phyloP scores from a whole-genome alignment of 2,888 invertebrate genomes.

The Drosophila silvestris region DNA sequence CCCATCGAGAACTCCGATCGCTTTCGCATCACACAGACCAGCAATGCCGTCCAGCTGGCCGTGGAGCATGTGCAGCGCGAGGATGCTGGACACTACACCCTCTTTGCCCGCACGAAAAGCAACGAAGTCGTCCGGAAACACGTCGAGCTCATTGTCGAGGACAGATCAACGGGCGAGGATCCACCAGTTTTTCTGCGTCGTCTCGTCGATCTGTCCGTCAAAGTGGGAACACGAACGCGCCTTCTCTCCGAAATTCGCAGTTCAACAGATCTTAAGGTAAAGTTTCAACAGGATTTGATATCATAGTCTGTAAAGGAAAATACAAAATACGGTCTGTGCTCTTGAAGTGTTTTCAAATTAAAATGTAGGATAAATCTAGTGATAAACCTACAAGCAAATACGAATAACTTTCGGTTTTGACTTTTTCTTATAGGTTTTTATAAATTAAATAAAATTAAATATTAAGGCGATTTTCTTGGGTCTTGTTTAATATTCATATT shows the following conservation, averaged over 20 bases:
- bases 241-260: slow-evolving; percentile 94
- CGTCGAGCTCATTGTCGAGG: slow-evolving; percentile 87
- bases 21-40: slow-evolving; percentile 87
- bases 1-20: slow-evolving; percentile 89
- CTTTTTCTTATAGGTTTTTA: not conserved
- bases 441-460: not conserved
- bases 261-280: slow-evolving; percentile 91
- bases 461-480: not conserved
- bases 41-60: slow-evolving; percentile 90
- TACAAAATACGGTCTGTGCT: not conserved
- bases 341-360: not conserved
- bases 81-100: slow-evolving; percentile 91
- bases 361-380: not conserved
- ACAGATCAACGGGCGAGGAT: slow-evolving; percentile 88
- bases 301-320: not conserved
- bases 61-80: slow-evolving; percentile 90
- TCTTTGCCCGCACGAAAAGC: slow-evolving; percentile 88
- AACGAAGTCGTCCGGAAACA: slow-evolving; percentile 86
- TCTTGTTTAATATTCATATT: not conserved
- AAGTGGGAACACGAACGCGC: slow-evolving; percentile 94
- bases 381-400: not conserved
- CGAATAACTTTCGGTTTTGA: not conserved
- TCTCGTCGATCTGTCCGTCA: slow-evolving; percentile 94
- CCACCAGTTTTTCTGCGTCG: slow-evolving; percentile 94
- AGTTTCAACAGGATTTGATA: not conserved